These are phyloP conservation scores for Coptodon bakossiorum DNA, from an alignment of 2,113 vertebrate species.

Conservation along the genomic window DNA sequence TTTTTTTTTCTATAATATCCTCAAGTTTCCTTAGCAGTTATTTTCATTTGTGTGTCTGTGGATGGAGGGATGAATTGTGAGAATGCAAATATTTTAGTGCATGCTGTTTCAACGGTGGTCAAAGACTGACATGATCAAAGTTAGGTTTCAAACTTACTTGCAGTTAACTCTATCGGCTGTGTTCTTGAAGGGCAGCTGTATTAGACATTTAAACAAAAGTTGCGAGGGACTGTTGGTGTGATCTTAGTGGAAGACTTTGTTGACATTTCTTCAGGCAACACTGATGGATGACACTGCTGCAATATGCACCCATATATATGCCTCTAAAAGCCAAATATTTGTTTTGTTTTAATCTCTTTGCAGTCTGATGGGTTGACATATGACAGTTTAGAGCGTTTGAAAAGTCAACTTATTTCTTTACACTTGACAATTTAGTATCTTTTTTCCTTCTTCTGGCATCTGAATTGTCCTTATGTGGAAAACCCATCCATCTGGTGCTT, in stretches of 20 bases:
- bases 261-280: neutral
- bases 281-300: neutral
- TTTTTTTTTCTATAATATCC: neutral
- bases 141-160: neutral
- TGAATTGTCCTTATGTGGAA: slow-evolving; percentile 32
- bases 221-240: neutral
- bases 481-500: slow-evolving; percentile 34
- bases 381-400: slow-evolving; percentile 38
- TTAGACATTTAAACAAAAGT: neutral
- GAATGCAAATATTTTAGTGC: neutral
- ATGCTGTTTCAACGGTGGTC: neutral
- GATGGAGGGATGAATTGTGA: neutral
- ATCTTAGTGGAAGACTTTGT: neutral
- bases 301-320: neutral
- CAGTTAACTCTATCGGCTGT: neutral
- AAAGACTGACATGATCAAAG: neutral
- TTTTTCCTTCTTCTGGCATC: slow-evolving; percentile 16
- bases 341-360: slow-evolving; percentile 35
- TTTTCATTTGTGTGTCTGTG: neutral
- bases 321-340: slow-evolving; percentile 26
- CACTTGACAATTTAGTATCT: slow-evolving; percentile 28
- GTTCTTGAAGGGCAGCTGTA: neutral
- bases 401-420: slow-evolving; percentile 32
- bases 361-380: slow-evolving; percentile 20
- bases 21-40: neutral